Evolutionary conservation across 2,888 invertebrate species (phyloP), one percentile per base, ranked within the genome.

Genomic region (Caenorhabditis wallacei): DNA sequence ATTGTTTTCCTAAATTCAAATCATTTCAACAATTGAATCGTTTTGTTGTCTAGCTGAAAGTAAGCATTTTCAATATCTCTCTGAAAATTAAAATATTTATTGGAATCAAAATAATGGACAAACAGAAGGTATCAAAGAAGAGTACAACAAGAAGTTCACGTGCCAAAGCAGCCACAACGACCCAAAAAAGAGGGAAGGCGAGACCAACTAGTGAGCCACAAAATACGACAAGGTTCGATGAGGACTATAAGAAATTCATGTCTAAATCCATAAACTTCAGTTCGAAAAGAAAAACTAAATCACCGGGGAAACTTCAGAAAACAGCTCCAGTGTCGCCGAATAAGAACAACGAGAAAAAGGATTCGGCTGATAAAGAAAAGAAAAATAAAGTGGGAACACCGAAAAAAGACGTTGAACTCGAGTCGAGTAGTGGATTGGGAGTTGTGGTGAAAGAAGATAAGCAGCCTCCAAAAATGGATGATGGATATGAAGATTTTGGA

Each of bases 401-500:
- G 10, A 22, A 24, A 16, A 54, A 51, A 16, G 64, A 80, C 24
- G 43, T 48, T 13, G 10, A 59, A 8, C 37, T 30, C 3, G 66
- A 66, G 16, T 24, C 64, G 13, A 51, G 26, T 20, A 66, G 66
- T 66, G 66, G 22, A 53, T 40, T 68, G 40, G 57, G 75, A 48
- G 48, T 57, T 24, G 51, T 40, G 18, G 54, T 66, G 4, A 66
- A 75, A 22, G 75, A 66, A 11, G 66, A 18, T 16, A 66, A 56
- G 40, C 24, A n/a, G n/a, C 75, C 75, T 0, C 57, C 35, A 4
- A 75, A 75, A 37, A 75, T 75, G 75, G 75, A 75, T 35, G 75
- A 75, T 35, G 75, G 75, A 57, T 75, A 75, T 20, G 75, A 75
- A 22, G 75, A 75, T 37, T 75, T 75, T 18, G 75, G 75, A 16